Evolutionary conservation across 1,140 invertebrate species (phyloP).

Genomic region (Matsumurasca onukii): DNA sequence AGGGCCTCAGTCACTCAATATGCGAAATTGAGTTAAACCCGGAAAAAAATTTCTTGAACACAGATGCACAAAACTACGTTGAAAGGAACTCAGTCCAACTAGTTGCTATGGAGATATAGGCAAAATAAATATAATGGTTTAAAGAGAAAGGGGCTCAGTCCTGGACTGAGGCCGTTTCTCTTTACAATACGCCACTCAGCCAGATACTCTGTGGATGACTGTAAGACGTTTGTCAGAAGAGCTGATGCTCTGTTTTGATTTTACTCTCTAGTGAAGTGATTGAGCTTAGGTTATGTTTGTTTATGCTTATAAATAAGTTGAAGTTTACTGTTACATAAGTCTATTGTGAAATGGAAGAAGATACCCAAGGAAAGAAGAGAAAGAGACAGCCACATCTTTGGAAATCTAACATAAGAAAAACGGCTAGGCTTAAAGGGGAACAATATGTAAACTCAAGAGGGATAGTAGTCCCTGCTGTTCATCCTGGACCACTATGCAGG

Average conservation of each 20-base stretch:
- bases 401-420: neutral
- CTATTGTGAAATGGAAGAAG: slow-evolving; percentile 4
- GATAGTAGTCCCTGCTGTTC: neutral
- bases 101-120: neutral
- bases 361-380: neutral
- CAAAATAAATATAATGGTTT: neutral
- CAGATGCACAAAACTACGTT: neutral
- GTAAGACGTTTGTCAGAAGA: neutral
- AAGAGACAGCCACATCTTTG: no score
- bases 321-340: no score
- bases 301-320: neutral
- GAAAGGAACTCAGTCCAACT: neutral
- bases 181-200: neutral
- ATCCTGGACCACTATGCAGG: neutral
- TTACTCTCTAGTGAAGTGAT: neutral
- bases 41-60: neutral
- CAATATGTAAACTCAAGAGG: neutral
- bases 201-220: neutral
- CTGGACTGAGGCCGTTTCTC: neutral
- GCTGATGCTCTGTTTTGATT: neutral
- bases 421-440: neutral
- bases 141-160: neutral
- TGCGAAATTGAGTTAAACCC: neutral
- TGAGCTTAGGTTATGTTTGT: neutral
- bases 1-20: neutral